Evolutionary conservation across 64 coral and sea anemone genomes (phyloP).

Genomic region (Stichodactyla helianthus): DNA sequence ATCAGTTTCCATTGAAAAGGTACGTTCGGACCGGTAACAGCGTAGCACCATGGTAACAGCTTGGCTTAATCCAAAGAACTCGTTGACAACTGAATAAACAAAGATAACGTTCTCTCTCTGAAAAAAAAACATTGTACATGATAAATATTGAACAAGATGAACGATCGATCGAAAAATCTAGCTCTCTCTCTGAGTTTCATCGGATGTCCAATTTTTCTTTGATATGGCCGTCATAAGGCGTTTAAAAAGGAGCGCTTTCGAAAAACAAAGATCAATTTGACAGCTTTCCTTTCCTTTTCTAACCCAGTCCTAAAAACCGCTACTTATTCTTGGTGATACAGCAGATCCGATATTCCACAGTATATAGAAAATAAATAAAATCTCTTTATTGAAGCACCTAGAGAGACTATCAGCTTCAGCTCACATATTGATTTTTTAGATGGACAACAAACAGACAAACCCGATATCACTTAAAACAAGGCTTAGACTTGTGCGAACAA

Average conservation of each 20-base stretch:
- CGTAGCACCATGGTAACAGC: not conserved
- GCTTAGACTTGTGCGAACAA: too few species aligned
- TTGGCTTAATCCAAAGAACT: not conserved
- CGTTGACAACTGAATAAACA: not conserved
- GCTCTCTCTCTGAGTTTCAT: too few species aligned
- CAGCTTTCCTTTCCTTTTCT: not conserved
- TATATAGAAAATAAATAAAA: too few species aligned
- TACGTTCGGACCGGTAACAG: too few species aligned
- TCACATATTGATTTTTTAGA: too few species aligned
- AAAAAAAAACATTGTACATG: not conserved
- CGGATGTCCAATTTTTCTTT: not conserved
- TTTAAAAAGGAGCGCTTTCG: not conserved
- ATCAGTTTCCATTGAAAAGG: too few species aligned
- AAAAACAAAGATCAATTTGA: not conserved
- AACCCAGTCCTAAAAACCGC: not conserved
- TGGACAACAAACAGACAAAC: too few species aligned
- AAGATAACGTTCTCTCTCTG: not conserved
- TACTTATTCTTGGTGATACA: not conserved
- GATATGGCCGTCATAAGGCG: not conserved
- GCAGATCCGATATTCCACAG: too few species aligned
- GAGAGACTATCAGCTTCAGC: too few species aligned
- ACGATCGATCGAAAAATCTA: not conserved
- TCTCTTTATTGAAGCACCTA: too few species aligned
- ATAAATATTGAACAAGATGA: slow-evolving; percentile 4
- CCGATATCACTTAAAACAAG: too few species aligned